phyloP scores from a whole-genome alignment of 2,113 vertebrate species.

The Nanger granti region DNA sequence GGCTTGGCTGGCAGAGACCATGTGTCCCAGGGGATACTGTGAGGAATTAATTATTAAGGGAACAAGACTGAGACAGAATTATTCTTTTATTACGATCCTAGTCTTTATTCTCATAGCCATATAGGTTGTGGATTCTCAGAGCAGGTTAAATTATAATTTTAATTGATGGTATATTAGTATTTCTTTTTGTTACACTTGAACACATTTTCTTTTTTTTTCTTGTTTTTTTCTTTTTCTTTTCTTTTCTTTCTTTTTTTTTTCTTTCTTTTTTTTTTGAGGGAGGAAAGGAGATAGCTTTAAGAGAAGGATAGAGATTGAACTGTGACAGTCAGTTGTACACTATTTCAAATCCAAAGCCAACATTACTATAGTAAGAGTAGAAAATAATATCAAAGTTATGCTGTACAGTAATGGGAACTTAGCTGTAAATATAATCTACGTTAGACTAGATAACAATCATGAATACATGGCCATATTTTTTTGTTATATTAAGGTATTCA shows the following conservation, averaged over 20 bases:
- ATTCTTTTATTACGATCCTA: not conserved
- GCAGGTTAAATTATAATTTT: not conserved
- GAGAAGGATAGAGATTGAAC: no score
- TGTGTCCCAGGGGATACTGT: not conserved
- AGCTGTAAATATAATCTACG: no score
- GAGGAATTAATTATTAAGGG: not conserved
- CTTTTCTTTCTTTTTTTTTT: not conserved
- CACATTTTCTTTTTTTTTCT: not conserved
- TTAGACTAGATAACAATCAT: not conserved
- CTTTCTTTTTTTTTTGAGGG: not conserved
- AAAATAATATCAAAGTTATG: not conserved
- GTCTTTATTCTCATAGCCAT: not conserved
- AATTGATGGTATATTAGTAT: not conserved
- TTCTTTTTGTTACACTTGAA: not conserved
- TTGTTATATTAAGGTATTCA: not conserved
- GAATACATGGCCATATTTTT: not conserved
- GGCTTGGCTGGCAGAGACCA: not conserved
- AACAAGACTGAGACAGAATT: no score
- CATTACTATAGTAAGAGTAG: rapidly evolving
- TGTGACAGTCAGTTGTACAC: rapidly evolving
- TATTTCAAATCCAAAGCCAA: not conserved
- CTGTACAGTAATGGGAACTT: not conserved
- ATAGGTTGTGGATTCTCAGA: not conserved
- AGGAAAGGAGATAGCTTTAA: not conserved
- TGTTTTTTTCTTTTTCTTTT: no score